These are phyloP conservation scores for Halictus ligatus DNA, from an alignment of 2,888 invertebrate genomes.

Conservation along the genomic window DNA sequence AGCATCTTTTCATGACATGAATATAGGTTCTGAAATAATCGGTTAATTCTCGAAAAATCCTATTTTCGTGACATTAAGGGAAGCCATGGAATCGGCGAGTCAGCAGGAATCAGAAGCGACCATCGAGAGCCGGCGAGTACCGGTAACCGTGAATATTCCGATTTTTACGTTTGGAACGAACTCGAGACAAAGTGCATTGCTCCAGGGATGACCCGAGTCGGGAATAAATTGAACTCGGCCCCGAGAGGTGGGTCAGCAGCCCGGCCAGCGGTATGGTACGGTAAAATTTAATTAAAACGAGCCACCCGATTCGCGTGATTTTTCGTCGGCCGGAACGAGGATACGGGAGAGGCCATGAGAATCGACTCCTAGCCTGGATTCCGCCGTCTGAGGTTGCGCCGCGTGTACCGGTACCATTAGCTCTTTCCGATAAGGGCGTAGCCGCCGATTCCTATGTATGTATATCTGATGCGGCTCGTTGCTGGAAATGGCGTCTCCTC, in stretches of 20 bases:
- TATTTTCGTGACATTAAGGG: too few relatives aligned
- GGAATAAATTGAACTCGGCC: background rate
- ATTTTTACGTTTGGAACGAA: background rate
- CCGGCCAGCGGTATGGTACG: background rate
- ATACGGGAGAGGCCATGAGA: slow-evolving; percentile 76
- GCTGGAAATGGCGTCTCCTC: slow-evolving; percentile 59
- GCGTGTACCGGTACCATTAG: slow-evolving; percentile 66
- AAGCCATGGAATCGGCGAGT: too few relatives aligned
- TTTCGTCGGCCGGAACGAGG: slow-evolving; percentile 73
- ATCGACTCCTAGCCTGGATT: slow-evolving; percentile 75
- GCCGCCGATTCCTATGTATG: slow-evolving; percentile 63
- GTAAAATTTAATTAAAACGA: slow-evolving; percentile 63
- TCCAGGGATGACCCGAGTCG: slow-evolving; percentile 4
- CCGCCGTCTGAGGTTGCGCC: slow-evolving; percentile 68
- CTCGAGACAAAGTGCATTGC: slow-evolving; percentile 6
- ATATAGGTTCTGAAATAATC: too few relatives aligned
- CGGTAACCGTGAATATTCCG: background rate
- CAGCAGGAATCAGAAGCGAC: background rate
- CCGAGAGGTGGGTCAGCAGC: slow-evolving; percentile 21
- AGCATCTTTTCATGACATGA: too few relatives aligned
- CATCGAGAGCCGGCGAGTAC: background rate
- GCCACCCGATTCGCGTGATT: slow-evolving; percentile 62
- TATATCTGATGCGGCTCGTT: slow-evolving; percentile 67
- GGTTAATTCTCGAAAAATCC: too few relatives aligned
- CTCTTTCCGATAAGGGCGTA: slow-evolving; percentile 75